These are phyloP conservation scores for Tarsius wallacei DNA, from an alignment of 2,797 vertebrate genomes.

Conservation along the genomic window DNA sequence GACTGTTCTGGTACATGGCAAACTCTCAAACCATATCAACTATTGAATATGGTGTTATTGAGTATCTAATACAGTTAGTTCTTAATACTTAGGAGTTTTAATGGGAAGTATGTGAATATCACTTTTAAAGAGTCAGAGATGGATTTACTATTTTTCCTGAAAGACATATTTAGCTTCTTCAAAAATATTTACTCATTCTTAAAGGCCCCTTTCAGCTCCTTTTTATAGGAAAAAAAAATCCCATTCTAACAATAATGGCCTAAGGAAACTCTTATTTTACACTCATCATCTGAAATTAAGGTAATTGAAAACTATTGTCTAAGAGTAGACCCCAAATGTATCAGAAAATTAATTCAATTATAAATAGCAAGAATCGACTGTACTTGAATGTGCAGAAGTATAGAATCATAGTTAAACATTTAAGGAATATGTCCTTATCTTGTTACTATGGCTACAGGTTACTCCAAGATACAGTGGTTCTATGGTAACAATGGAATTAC, in stretches of 20 bases:
- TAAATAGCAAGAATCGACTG: constrained; percentile 78
- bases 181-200: constrained; percentile 69
- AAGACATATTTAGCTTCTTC: constrained; percentile 31
- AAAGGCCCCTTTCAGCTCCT: constrained; percentile 15
- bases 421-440: constrained; percentile 81
- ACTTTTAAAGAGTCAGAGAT: constrained; percentile 23
- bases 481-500: constrained; percentile 84
- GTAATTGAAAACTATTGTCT: constrained; percentile 72
- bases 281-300: constrained; percentile 79
- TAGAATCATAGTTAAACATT: constrained; percentile 82
- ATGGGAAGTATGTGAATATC: not conserved
- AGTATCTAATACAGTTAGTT: not conserved
- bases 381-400: constrained; percentile 78
- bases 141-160: constrained; percentile 31
- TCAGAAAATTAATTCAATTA: constrained; percentile 86
- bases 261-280: constrained; percentile 77
- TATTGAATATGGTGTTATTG: not conserved
- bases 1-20: not conserved
- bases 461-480: constrained; percentile 80
- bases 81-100: not conserved
- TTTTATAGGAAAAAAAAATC: constrained; percentile 53
- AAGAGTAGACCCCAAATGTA: constrained; percentile 66
- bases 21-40: not conserved
- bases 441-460: constrained; percentile 89
- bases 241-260: constrained; percentile 67